phyloP scores from a whole-genome alignment of 2,113 vertebrate genomes.

The Mugil cephalus region DNA sequence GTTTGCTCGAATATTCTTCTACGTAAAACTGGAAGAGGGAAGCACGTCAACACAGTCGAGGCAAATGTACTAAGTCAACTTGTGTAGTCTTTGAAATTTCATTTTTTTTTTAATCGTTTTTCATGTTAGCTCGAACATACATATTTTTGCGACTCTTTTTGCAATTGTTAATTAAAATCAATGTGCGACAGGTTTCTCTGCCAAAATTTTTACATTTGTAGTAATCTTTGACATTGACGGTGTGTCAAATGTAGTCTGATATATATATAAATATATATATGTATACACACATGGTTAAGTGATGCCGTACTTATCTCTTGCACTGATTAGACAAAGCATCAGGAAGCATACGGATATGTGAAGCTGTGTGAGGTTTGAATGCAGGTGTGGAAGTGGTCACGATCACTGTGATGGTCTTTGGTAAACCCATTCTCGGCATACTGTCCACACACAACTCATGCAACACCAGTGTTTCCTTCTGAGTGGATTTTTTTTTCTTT shows the following conservation, averaged over 20 bases:
- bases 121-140: constrained; percentile 56
- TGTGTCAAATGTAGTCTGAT: constrained; percentile 55
- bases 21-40: constrained; percentile 75
- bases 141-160: constrained; percentile 34
- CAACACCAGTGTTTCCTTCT: constrained; percentile 75
- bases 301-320: constrained; percentile 65
- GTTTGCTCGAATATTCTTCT: constrained; percentile 80
- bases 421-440: constrained; percentile 50
- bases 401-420: constrained; percentile 73
- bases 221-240: constrained; percentile 66
- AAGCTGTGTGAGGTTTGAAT: constrained; percentile 36
- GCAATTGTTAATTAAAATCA: constrained; percentile 64
- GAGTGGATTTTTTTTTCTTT: constrained; percentile 70
- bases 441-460: constrained; percentile 64
- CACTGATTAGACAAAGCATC: constrained; percentile 73
- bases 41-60: constrained; percentile 74
- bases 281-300: constrained; percentile 39
- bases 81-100: constrained; percentile 71
- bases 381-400: constrained; percentile 52
- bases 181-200: constrained; percentile 54
- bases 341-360: constrained; percentile 54
- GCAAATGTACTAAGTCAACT: constrained; percentile 66
- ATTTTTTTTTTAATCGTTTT: constrained; percentile 71
- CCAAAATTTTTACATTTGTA: constrained; percentile 70
- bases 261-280: constrained; percentile 28